Evolutionary conservation across 2,113 vertebrate species (phyloP), one percentile per base, ranked within the genome.

Genomic region (Periophthalmodon schlosseri): DNA sequence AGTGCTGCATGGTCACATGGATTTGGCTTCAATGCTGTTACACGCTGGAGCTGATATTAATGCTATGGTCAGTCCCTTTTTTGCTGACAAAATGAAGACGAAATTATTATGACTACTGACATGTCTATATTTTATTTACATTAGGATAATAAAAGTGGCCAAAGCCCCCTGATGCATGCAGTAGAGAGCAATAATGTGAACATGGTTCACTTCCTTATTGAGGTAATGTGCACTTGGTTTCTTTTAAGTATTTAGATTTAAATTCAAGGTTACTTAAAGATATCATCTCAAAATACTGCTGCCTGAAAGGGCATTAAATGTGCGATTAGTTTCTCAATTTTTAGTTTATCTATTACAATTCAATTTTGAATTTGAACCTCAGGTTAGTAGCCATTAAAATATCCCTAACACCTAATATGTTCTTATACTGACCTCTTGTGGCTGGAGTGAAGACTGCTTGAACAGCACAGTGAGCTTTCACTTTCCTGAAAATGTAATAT

Each of bases 101-200:
- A 56, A 56, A 56, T 11, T 10, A 21, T 6, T 69, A 77, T 65
- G 73, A 69, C 56, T 5, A 0, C 68, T 12, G 61, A 84, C 21
- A 77, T 82, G 73, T 80, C 23, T 74, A 20, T 83, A 70, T 57
- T 70, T 57, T 23, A 24, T 68, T 68, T 54, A 36, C 68, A 81
- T 73, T 81, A 97, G 96, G 96, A 96, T 78, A 93, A 95, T 68
- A 97, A 97, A 84, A 97, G 96, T 28, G 96, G 96, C 39, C 93
- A 95, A 73, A 96, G 93, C 72, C 94, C 96, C 2, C 92, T 97
- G 63, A 93, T 96, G 75, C 95, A 96, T 7, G 96, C 95, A 0
- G 96, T 97, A 74, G 96, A 97, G 74, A 95, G 91, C 76, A 92
- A 93, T 87, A 94, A 90, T 15, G 63, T 87, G 60, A 93, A 93